Percentiles rank a stretch among this genome's conserved stretches.
These are phyloP conservation scores for Drosophila malerkotliana DNA, from an alignment of 1,140 invertebrate species.

Conservation along the genomic window DNA sequence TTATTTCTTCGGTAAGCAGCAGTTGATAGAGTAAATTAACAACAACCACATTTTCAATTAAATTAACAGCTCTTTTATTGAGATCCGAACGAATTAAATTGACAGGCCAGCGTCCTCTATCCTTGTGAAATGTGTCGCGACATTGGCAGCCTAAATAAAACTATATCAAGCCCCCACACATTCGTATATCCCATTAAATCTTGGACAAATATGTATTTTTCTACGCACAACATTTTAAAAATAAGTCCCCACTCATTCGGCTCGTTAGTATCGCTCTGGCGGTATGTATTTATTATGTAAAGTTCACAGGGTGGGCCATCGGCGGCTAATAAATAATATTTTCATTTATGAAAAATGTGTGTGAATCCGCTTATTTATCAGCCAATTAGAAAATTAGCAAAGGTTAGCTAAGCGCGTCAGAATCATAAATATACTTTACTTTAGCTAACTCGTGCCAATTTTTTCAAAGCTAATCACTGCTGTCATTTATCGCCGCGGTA, in stretches of 20 bases:
- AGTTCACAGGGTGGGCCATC: slow-evolving; percentile 43
- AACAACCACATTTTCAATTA: slow-evolving; percentile 74
- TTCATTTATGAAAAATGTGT: slow-evolving; percentile 47
- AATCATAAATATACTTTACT: slow-evolving; percentile 36
- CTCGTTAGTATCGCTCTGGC: slow-evolving; percentile 3
- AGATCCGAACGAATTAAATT: slow-evolving; percentile 12
- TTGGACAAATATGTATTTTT: slow-evolving; percentile 26
- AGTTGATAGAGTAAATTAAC: slow-evolving; percentile 67
- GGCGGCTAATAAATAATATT: slow-evolving; percentile 67
- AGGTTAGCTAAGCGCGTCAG: slow-evolving; percentile 45
- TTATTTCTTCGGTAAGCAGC: slow-evolving; percentile 71
- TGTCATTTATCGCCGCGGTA: slow-evolving; percentile 53
- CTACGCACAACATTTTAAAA: slow-evolving; percentile 36
- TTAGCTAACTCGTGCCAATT: slow-evolving; percentile 53
- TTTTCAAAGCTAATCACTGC: slow-evolving; percentile 60
- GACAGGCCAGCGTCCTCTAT: slow-evolving; percentile 7
- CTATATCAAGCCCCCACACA: slow-evolving; percentile 53
- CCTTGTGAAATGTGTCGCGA: slow-evolving; percentile 62
- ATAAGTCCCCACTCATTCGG: slow-evolving; percentile 24
- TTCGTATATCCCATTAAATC: slow-evolving; percentile 38
- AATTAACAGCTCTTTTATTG: slow-evolving; percentile 58
- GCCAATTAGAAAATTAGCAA: slow-evolving; percentile 74
- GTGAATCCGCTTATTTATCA: slow-evolving; percentile 65
- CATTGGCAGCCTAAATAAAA: slow-evolving; percentile 52
- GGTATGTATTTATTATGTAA: slow-evolving; percentile 46